A percentile compares a stretch with the other conserved stretches of the same genome.
phyloP scores from a whole-genome alignment of 37 sponge, comb jelly and placozoan species.

The Halisarca cf. caerulea region DNA sequence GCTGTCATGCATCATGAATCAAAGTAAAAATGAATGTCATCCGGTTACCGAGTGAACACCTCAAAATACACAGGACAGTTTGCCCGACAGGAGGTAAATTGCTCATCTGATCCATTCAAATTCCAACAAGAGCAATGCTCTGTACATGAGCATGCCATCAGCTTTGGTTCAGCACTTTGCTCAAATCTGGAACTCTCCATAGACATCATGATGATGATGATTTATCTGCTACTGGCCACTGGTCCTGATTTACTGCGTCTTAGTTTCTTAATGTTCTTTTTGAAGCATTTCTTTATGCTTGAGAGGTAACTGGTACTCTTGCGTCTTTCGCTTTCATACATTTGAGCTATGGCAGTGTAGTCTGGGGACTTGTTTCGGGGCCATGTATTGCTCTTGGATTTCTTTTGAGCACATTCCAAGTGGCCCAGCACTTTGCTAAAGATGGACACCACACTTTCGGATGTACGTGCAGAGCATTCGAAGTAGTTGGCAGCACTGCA shows the following conservation, averaged over 20 bases:
- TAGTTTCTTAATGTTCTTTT: constrained; percentile 10
- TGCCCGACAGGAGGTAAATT: too few relatives aligned
- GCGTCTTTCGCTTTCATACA: not conserved
- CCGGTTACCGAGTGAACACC: too few relatives aligned
- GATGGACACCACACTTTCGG: constrained; percentile 41
- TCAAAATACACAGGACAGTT: too few relatives aligned
- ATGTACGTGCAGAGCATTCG: constrained; percentile 55
- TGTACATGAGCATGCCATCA: too few relatives aligned
- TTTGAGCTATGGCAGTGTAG: not conserved
- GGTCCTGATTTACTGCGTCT: constrained; percentile 47
- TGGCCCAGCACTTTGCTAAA: constrained; percentile 40
- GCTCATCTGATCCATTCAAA: too few relatives aligned
- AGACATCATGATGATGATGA: too few relatives aligned
- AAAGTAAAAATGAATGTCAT: too few relatives aligned
- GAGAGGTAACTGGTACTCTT: constrained; percentile 13
- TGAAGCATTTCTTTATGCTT: constrained; percentile 30
- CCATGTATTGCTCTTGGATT: not conserved
- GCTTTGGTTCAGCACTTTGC: too few relatives aligned
- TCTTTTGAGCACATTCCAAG: not conserved
- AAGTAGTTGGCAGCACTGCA: constrained; percentile 58
- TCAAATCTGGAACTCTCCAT: too few relatives aligned
- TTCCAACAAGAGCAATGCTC: too few relatives aligned
- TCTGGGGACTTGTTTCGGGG: not conserved
- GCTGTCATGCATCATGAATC: too few relatives aligned
- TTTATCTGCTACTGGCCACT: not conserved